phyloP scores from a whole-genome alignment of 2,797 vertebrate species.

The Malacoctenus gilli region DNA sequence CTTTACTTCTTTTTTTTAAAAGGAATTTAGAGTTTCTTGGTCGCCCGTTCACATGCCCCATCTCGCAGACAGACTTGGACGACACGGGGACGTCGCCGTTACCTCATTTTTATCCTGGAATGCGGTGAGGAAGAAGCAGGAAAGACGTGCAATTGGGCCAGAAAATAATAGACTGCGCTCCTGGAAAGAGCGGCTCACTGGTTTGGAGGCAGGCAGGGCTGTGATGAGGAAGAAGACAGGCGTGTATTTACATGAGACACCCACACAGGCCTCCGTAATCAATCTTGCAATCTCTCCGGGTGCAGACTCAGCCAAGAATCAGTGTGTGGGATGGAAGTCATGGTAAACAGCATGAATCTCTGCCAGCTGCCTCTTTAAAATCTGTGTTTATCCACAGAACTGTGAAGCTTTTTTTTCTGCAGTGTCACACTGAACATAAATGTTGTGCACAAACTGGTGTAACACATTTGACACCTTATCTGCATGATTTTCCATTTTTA shows the following conservation, averaged over 20 bases:
- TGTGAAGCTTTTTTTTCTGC: constrained; percentile 58
- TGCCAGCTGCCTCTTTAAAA: constrained; percentile 62
- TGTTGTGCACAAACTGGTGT: constrained; percentile 45
- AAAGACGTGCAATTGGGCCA: constrained; percentile 57
- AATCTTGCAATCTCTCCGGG: constrained; percentile 70
- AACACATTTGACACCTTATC: constrained; percentile 49
- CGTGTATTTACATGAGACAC: constrained; percentile 71
- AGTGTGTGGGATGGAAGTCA: constrained; percentile 68
- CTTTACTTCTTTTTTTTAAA: constrained; percentile 1
- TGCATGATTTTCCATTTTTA: constrained; percentile 37
- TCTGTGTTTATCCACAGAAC: constrained; percentile 60
- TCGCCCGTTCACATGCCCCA: constrained; percentile 29
- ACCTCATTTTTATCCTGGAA: constrained; percentile 56
- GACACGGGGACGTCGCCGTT: constrained; percentile 49
- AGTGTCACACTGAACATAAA: constrained; percentile 52
- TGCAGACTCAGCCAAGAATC: constrained; percentile 66
- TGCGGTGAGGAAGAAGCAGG: constrained; percentile 44
- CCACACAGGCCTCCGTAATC: constrained; percentile 68
- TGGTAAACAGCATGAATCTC: constrained; percentile 59
- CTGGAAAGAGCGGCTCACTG: constrained; percentile 57
- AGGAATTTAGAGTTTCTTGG: constrained; percentile 12
- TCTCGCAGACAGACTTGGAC: constrained; percentile 40
- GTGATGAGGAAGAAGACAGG: constrained; percentile 56
- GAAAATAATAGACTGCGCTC: constrained; percentile 67
- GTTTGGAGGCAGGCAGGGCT: constrained; percentile 56